Evolutionary conservation across 1,140 invertebrate species (phyloP), one percentile per base, ranked within the genome.

Genomic region (Danaus melanippus): DNA sequence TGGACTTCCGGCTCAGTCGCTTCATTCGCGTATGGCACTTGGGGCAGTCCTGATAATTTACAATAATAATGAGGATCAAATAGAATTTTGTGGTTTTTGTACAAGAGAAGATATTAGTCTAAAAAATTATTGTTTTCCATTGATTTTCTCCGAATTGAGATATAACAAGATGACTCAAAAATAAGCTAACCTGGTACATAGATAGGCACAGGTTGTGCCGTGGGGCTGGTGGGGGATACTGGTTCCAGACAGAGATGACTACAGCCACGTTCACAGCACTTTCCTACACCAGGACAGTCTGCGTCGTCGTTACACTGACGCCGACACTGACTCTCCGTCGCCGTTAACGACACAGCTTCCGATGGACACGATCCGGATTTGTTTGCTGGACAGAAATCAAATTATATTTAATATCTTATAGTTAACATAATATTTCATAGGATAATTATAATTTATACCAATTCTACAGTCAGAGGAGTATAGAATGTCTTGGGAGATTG

Each of bases 261-360:
- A 71, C 96, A 97, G 42, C 92, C 94, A 65, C 91, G 92, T 50
- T 84, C 85, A 74, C 96, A 97, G 82, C 96, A 97, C 78, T 97
- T 97, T 64, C 89, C 88, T 8, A 91, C 90, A 17, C 89, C 90
- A 5, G 89, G 71, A 79, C 96, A 97, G 66, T 97, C 94, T 0
- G 93, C 93, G 78, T 97, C 96, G n/a, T 90, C 91, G 48, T 89
- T 82, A 75, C 96, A 97, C 72, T 95, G 92, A 10, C 87, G 79
- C 9, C 89, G 89, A 72, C 95, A 96, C 47, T 84, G 76, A 2
- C 60, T 58, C 12, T 71, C 74, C 11, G 59, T 50, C 8, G 42
- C 46, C 21, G 10, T 45, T 57, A 54, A 54, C 61, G 76, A 70
- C 10, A 89, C 74, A 60, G 81, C 78, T 12, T 89, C 74, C 41